These are phyloP conservation scores for Crypturellus undulatus DNA, from an alignment of 2,113 vertebrate genomes.

Conservation along the genomic window DNA sequence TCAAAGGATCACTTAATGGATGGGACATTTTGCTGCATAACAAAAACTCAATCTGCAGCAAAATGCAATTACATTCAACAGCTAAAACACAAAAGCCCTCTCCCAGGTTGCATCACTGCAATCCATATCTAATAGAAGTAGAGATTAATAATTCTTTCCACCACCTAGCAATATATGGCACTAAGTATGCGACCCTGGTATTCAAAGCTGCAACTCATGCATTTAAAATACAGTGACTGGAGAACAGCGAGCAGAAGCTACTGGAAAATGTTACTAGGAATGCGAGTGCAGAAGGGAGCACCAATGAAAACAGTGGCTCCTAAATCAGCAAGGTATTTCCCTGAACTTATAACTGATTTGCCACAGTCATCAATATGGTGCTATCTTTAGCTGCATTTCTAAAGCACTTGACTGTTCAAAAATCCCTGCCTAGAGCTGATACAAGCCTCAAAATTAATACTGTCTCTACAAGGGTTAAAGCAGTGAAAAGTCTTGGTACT, in stretches of 20 bases:
- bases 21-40: not conserved
- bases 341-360: not conserved
- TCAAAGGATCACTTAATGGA: constrained; percentile 12
- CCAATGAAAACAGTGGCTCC: not conserved
- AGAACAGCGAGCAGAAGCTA: not conserved
- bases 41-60: not conserved
- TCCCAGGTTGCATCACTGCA: not conserved
- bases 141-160: not conserved
- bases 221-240: not conserved
- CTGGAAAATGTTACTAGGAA: not conserved
- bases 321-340: not conserved
- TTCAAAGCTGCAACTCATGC: not conserved
- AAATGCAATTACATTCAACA: not conserved
- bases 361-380: not conserved
- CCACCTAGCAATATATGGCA: not conserved
- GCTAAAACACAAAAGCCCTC: not conserved
- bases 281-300: not conserved
- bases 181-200: not conserved
- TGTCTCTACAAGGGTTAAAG: not conserved
- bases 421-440: not conserved
- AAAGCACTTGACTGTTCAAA: not conserved
- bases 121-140: not conserved
- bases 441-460: not conserved
- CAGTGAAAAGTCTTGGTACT: not conserved
- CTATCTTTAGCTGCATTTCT: not conserved